phyloP scores from a whole-genome alignment of 2,113 vertebrate species.

The Saccopteryx leptura region DNA sequence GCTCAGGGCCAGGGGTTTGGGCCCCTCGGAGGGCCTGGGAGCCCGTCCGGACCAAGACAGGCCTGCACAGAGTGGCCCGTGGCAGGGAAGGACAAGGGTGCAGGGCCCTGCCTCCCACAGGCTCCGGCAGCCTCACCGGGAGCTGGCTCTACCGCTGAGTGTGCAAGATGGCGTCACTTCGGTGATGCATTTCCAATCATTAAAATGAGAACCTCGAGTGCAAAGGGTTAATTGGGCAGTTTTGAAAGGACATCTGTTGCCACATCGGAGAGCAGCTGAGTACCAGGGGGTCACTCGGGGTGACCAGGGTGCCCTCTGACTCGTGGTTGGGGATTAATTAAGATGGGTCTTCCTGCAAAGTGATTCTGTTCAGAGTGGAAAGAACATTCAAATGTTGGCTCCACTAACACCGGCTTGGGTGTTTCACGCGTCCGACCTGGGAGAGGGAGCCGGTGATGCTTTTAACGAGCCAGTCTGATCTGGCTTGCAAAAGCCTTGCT shows the following conservation, averaged over 20 bases:
- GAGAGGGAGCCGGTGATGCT: not conserved
- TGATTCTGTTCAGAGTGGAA: not conserved
- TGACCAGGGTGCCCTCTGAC: not conserved
- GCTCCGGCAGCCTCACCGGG: fast-evolving
- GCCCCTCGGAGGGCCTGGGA: not conserved
- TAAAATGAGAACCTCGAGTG: not conserved
- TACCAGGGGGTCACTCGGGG: not conserved
- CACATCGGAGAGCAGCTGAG: constrained; percentile 29
- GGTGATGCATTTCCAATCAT: not conserved
- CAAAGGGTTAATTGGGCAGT: constrained; percentile 33
- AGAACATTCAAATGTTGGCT: not conserved
- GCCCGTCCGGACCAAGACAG: not conserved
- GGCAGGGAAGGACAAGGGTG: not conserved
- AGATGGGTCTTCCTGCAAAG: not conserved
- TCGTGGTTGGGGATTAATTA: not conserved
- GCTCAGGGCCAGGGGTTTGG: not conserved
- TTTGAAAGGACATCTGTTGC: constrained; percentile 62
- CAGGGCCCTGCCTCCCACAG: not conserved
- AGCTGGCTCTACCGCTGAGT: not conserved
- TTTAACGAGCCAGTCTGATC: not conserved
- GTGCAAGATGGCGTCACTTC: not conserved
- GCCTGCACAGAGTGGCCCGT: not conserved
- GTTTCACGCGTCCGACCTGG: not conserved
- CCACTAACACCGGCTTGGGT: not conserved
- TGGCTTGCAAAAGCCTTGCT: not conserved